phyloP scores from a whole-genome alignment of 2,797 vertebrate species.

The Rhinogobio ventralis region DNA sequence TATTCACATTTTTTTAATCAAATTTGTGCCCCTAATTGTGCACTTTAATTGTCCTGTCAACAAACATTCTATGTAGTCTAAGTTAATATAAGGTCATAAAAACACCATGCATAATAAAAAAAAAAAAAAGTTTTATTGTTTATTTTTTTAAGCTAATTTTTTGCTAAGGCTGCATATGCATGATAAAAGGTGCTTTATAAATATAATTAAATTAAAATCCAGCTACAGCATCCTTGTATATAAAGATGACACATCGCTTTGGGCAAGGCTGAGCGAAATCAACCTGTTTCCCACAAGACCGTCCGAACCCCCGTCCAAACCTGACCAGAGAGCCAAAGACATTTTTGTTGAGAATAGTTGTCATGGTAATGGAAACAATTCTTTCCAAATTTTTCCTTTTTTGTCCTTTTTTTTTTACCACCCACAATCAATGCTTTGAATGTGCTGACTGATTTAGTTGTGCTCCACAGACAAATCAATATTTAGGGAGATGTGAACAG shows the following conservation, averaged over 20 bases:
- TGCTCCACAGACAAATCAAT: conserved; percentile 35
- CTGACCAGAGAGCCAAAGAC: conserved; percentile 15
- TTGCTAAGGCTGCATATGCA: not conserved
- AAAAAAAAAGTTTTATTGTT: no score
- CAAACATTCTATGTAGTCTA: not conserved
- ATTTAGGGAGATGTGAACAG: conserved; percentile 34
- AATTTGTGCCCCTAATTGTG: not conserved
- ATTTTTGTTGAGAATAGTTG: conserved; percentile 24
- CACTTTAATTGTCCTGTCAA: not conserved
- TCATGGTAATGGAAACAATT: conserved; percentile 24
- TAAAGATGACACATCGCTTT: not conserved
- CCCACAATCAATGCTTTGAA: conserved; percentile 35
- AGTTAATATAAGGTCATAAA: not conserved
- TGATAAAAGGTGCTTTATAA: not conserved
- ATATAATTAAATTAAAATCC: not conserved
- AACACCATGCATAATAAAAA: not conserved
- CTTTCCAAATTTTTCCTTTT: not conserved
- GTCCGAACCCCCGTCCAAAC: conserved; percentile 2
- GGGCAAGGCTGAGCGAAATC: conserved; percentile 18
- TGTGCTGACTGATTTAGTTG: conserved; percentile 31
- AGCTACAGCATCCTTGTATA: not conserved
- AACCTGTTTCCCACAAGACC: not conserved
- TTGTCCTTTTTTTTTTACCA: conserved; percentile 11
- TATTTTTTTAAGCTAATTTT: not conserved
- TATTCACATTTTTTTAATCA: not conserved